These are phyloP conservation scores for Chrysopilus asiliformis DNA, from an alignment of 2,888 invertebrate genomes.

Conservation along the genomic window DNA sequence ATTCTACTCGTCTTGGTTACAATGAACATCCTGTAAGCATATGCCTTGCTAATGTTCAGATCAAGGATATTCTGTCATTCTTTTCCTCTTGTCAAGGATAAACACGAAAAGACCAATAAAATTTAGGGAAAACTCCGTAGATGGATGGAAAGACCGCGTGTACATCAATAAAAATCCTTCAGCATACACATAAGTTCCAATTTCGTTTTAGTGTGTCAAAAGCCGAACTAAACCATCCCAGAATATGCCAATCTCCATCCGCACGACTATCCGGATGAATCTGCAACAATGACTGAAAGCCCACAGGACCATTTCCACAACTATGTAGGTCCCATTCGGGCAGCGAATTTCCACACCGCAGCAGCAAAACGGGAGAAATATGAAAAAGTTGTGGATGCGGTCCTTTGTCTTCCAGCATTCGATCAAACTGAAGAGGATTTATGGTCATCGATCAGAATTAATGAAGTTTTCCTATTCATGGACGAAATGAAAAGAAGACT, in stretches of 20 bases:
- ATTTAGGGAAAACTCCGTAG: no score
- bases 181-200: no score
- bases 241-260: background rate
- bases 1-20: no score
- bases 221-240: constrained; percentile 1
- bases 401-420: constrained; percentile 14
- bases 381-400: constrained; percentile 4
- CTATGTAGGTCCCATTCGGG: constrained; percentile 5
- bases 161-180: no score
- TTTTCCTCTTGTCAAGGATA: constrained; percentile 7
- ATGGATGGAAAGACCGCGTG: no score
- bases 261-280: constrained; percentile 1
- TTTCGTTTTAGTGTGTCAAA: no score
- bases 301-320: constrained; percentile 7
- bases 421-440: constrained; percentile 27
- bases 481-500: no score
- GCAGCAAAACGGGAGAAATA: constrained; percentile 3
- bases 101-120: no score
- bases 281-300: constrained; percentile 6
- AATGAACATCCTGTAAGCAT: no score
- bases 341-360: no score
- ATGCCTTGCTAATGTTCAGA: constrained; percentile 9
- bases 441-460: constrained; percentile 38
- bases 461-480: constrained; percentile 28
- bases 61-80: constrained; percentile 9